Evolutionary conservation across 2,888 invertebrate genomes (phyloP).

Genomic region (Caenorhabditis drosophilae): DNA sequence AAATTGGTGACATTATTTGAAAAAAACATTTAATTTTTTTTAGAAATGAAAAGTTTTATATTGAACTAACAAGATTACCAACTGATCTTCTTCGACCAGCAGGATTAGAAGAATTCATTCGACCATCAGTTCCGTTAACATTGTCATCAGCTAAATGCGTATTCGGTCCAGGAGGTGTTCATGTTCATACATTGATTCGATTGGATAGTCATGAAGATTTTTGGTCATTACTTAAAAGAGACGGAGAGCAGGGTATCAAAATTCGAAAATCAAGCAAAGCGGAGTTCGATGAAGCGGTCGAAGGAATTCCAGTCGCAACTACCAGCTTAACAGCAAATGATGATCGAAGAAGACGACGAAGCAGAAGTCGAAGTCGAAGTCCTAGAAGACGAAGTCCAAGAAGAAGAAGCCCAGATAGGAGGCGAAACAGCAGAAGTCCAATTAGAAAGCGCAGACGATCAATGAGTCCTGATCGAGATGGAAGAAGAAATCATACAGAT

Average conservation of each 20-base stretch:
- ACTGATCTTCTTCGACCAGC: conserved; percentile 48
- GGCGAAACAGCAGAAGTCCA: conserved; percentile 8
- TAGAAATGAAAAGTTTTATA: conserved; percentile 26
- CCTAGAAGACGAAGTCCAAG: conserved; percentile 18
- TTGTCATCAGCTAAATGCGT: conserved; percentile 54
- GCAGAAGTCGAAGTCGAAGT: conserved; percentile 10
- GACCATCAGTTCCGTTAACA: conserved; percentile 47
- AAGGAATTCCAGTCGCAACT: conserved; percentile 74
- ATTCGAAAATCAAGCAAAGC: conserved; percentile 42
- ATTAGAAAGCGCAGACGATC: conserved; percentile 10
- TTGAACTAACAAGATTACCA: conserved; percentile 56
- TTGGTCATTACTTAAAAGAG: conserved; percentile 36
- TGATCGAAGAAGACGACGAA: conserved; percentile 12
- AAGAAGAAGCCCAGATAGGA: conserved; percentile 4
- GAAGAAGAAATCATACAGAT: conserved; percentile 27
- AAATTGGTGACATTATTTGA: too few relatives aligned
- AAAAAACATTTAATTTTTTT: too few relatives aligned
- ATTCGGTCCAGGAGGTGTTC: conserved; percentile 47
- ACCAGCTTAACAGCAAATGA: not conserved
- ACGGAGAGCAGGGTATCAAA: conserved; percentile 57
- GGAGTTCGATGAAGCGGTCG: conserved; percentile 48
- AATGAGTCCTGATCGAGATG: conserved; percentile 11
- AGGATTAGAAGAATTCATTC: conserved; percentile 50
- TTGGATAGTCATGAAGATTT: conserved; percentile 49
- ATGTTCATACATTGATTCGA: conserved; percentile 50